Evolutionary conservation across 2,797 vertebrate species (phyloP).

Genomic region (Gobio occitaniae): DNA sequence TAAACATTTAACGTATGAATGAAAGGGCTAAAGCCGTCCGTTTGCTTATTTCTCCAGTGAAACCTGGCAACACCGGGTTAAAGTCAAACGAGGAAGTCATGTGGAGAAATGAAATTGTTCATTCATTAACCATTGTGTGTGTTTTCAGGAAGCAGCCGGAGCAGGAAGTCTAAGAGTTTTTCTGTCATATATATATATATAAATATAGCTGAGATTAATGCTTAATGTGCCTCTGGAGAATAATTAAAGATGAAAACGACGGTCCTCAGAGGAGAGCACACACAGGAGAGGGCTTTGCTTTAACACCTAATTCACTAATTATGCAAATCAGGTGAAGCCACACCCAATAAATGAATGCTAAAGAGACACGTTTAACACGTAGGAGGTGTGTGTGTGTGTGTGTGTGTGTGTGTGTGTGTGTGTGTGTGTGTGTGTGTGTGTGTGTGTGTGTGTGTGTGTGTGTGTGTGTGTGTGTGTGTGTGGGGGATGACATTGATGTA

Average conservation of each 20-base stretch:
- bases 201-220: neutral
- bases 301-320: neutral
- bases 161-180: neutral
- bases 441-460: neutral
- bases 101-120: neutral
- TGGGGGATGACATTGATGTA: too few species aligned
- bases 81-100: constrained; percentile 36
- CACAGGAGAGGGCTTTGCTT: neutral
- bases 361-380: neutral
- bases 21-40: neutral
- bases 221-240: constrained; percentile 30
- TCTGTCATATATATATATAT: neutral
- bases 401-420: neutral
- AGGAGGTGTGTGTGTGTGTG: neutral
- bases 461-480: neutral
- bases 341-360: neutral
- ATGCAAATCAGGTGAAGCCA: neutral
- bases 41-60: neutral
- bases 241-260: neutral
- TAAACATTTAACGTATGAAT: too few species aligned
- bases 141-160: constrained; percentile 26
- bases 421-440: neutral
- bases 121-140: constrained; percentile 34
- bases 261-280: neutral
- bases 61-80: neutral